phyloP scores from a whole-genome alignment of 30 jellyfish, hydroid and myxozoan genomes.

The Sanderia malayensis region DNA sequence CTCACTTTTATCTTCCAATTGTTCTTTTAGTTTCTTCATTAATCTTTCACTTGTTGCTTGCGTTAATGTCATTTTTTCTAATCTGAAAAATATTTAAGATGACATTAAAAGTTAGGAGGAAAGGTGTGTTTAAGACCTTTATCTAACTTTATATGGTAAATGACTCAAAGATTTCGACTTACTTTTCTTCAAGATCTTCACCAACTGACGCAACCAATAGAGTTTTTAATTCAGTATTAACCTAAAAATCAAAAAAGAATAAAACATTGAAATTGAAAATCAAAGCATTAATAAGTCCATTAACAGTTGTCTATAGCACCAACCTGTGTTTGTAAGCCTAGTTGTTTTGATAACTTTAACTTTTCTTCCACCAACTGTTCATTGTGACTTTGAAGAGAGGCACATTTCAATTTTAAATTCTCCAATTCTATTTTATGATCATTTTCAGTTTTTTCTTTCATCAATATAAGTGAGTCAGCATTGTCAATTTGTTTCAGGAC shows the following conservation, averaged over 20 bases:
- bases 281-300: background rate
- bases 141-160: too few species aligned
- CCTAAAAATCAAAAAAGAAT: background rate
- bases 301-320: background rate
- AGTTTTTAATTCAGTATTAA: background rate
- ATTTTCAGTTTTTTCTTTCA: background rate
- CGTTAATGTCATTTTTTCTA: conserved; percentile 53
- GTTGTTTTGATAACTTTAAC: conserved; percentile 65
- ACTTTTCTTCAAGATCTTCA: conserved; percentile 4
- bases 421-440: conserved; percentile 26
- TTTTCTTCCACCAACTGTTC: conserved; percentile 62
- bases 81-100: conserved; percentile 12
- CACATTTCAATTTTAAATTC: conserved; percentile 39
- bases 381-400: conserved; percentile 31
- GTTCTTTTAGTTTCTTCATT: conserved; percentile 28
- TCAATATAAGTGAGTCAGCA: background rate
- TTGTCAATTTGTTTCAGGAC: conserved; percentile 8
- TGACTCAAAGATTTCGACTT: too few species aligned
- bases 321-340: conserved; percentile 86
- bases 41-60: conserved; percentile 58
- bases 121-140: background rate
- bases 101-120: background rate
- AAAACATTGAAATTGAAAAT: background rate
- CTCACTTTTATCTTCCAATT: conserved; percentile 59
- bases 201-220: background rate